Evolutionary conservation across 2,113 vertebrate species (phyloP).

Genomic region (Glaucidium brasilianum): DNA sequence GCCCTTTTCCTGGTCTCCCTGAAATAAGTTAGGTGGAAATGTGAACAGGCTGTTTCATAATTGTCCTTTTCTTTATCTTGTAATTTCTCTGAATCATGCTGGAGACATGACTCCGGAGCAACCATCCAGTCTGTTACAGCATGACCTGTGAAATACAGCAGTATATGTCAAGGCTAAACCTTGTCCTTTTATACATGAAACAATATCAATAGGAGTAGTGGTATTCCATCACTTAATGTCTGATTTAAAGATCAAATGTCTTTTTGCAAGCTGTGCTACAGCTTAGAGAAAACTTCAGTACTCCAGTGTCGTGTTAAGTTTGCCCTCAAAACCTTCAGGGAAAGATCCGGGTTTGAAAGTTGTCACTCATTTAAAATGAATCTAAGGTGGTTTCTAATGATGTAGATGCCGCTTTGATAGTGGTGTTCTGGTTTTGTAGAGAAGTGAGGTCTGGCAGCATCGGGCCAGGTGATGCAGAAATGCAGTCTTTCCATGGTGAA

Average conservation of each 20-base stretch:
- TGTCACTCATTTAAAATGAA: background rate
- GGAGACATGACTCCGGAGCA: background rate
- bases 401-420: background rate
- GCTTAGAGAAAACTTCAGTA: background rate
- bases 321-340: background rate
- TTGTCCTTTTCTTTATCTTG: slow-evolving; percentile 50
- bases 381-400: background rate
- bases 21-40: background rate
- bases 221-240: background rate
- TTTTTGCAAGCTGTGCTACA: background rate
- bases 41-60: slow-evolving; percentile 40
- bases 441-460: background rate
- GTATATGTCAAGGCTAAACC: background rate
- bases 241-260: background rate
- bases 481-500: background rate
- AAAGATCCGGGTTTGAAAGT: background rate
- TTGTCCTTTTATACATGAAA: background rate
- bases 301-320: background rate
- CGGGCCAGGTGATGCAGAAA: background rate
- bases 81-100: background rate
- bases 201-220: background rate
- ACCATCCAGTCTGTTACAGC: background rate
- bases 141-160: background rate
- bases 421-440: background rate
- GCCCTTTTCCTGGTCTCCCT: background rate